Evolutionary conservation across 2,797 vertebrate species (phyloP), one percentile per base, ranked within the genome.

Genomic region (Phoxinus dragarum): DNA sequence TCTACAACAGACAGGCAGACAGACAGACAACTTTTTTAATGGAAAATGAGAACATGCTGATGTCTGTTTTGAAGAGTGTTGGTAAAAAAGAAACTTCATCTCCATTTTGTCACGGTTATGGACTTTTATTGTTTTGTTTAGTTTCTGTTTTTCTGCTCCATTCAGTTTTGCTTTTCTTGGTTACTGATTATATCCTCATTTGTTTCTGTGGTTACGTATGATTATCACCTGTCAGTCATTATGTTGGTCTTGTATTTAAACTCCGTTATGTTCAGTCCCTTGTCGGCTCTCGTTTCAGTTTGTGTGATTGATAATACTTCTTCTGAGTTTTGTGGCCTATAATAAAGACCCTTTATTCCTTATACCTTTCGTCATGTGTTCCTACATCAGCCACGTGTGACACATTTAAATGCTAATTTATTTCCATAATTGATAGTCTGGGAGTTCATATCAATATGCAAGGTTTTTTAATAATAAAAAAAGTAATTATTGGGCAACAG

Each of bases 371-470:
- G 4, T 61, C 1, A 17, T 5, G 56, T 12, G n/a, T 12, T 27
- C 56, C 23, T 27, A 27, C 56, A n/a, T n/a, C 23, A n/a, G 4
- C 4, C 56, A 11, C 23, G 0, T n/a, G 56, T 56, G 21, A 56
- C 56, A 17, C 23, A 47, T 23, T 34, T 40, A 80, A 38, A 73
- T 19, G 16, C 52, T 42, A 56, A 8, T 12, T 47, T 74, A 74
- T 75, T 75, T 71, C 11, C 71, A 47, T 61, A 82, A 81, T 17
- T 34, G 9, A 81, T 40, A 14, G 11, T 77, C 72, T 19, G 3
- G 14, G 1, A 61, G 38, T 14, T 59, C 8, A 47, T 59, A n/a
- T 59, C 23, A 23, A 49, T 67, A 79, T n/a, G 42, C 19, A 34
- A 4, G n/a, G 2, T 66, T 67, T 82, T 36, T 23, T 83, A 12